Conservation (phyloP, 2,888 invertebrate genomes). For the Apodemia hepburni region DNA sequence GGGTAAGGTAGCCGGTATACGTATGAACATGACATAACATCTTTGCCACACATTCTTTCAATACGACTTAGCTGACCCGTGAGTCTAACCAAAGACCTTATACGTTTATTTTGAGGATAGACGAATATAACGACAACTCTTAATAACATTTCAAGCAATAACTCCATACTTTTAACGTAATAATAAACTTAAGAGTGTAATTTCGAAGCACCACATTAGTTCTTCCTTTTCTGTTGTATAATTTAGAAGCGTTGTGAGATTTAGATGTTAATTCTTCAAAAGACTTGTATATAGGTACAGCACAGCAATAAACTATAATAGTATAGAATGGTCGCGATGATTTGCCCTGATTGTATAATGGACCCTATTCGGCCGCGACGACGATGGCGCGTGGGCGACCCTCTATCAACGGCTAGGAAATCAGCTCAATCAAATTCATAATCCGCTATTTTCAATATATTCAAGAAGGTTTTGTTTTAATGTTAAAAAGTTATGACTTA, state of each 20-base stretch:
- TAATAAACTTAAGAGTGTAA: not conserved
- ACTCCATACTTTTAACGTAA: conserved; percentile 1
- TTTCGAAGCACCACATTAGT: not conserved
- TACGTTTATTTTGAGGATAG: too few relatives aligned
- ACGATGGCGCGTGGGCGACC: conserved; percentile 61
- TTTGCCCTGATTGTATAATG: conserved; percentile 76
- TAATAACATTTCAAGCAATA: not conserved
- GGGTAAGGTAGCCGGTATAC: too few relatives aligned
- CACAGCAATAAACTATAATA: conserved; percentile 31
- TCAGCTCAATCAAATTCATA: conserved; percentile 16
- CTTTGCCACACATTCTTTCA: too few relatives aligned
- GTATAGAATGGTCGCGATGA: conserved; percentile 56
- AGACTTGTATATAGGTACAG: conserved; percentile 5
- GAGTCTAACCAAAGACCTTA: too few relatives aligned
- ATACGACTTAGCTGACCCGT: too few relatives aligned
- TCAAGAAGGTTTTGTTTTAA: not conserved
- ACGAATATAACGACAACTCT: not conserved
- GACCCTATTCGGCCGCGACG: conserved; percentile 50
- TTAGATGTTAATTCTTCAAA: conserved; percentile 28
- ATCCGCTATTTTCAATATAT: not conserved
- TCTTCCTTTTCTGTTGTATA: conserved; percentile 5
- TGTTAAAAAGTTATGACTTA: too few relatives aligned
- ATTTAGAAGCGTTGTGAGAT: conserved; percentile 36
- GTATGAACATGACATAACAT: too few relatives aligned
- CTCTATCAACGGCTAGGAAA: conserved; percentile 55